phyloP scores from a whole-genome alignment of 2,797 vertebrate species.

The Uromys caudimaculatus region DNA sequence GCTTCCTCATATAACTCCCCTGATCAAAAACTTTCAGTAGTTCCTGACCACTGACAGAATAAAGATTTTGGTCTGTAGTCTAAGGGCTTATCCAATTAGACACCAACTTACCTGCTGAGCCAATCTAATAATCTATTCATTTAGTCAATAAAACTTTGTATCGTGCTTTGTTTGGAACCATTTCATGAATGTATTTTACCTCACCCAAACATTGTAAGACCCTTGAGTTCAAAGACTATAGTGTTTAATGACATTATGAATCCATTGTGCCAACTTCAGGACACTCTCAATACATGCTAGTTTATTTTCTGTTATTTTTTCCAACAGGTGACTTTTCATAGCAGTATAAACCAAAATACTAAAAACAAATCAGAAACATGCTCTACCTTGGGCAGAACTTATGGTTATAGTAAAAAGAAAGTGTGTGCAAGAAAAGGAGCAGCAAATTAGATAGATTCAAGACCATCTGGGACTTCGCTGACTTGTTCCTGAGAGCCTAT shows the following conservation, averaged over 20 bases:
- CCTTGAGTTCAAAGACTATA: neutral
- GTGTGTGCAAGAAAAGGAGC: slow-evolving; percentile 29
- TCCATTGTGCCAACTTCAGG: neutral
- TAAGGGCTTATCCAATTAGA: neutral
- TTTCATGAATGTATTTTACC: slow-evolving; percentile 26
- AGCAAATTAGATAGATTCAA: neutral
- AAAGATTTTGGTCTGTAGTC: neutral
- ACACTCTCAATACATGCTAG: slow-evolving; percentile 19
- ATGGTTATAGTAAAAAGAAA: neutral
- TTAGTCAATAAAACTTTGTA: slow-evolving; percentile 20
- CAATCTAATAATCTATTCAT: slow-evolving; percentile 13
- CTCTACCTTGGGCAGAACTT: slow-evolving; percentile 28
- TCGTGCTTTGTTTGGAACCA: slow-evolving; percentile 19
- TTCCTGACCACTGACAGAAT: neutral
- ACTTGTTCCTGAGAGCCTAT: neutral
- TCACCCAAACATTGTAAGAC: slow-evolving; percentile 6
- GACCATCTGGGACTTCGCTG: neutral
- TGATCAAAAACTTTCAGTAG: neutral
- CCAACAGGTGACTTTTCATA: slow-evolving; percentile 36
- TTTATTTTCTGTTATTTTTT: slow-evolving; percentile 36
- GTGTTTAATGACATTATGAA: neutral
- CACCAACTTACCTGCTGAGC: neutral
- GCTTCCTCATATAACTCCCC: neutral
- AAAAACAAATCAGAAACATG: slow-evolving; percentile 53
- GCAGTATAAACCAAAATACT: slow-evolving; percentile 32